Evolutionary conservation across 64 coral and sea anemone species (phyloP).

Genomic region (Montipora foliosa): DNA sequence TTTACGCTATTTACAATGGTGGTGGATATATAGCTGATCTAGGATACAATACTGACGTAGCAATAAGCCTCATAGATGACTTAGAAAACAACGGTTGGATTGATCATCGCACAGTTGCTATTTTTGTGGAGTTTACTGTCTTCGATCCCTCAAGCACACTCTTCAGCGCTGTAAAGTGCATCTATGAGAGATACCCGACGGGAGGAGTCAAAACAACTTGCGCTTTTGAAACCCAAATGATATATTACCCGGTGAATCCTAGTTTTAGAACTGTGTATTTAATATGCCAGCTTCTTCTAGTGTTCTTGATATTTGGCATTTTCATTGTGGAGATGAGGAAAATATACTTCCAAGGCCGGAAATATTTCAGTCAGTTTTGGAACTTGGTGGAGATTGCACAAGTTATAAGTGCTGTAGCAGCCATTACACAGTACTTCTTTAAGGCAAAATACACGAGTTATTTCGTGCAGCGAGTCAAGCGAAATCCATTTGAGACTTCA

Average conservation of each 20-base stretch:
- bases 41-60: conserved; percentile 65
- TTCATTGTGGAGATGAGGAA: conserved; percentile 38
- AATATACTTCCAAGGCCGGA: conserved; percentile 40
- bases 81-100: conserved; percentile 66
- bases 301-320: conserved; percentile 48
- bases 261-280: conserved; percentile 46
- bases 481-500: conserved; percentile 71
- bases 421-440: conserved; percentile 61
- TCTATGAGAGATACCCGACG: conserved; percentile 64
- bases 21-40: conserved; percentile 85
- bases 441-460: conserved; percentile 71
- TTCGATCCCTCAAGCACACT: conserved; percentile 76
- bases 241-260: conserved; percentile 61
- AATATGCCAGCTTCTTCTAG: conserved; percentile 76
- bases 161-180: conserved; percentile 65
- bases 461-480: conserved; percentile 41
- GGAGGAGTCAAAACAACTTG: conserved; percentile 30
- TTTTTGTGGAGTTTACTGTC: conserved; percentile 76
- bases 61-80: neutral
- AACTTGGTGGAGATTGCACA: conserved; percentile 71
- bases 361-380: conserved; percentile 65
- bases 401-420: conserved; percentile 31
- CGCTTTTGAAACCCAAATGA: conserved; percentile 56
- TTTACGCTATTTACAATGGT: conserved; percentile 48
- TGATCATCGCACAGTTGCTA: conserved; percentile 42